Evolutionary conservation across 2,113 vertebrate genomes (phyloP), one percentile per base, ranked within the genome.

Genomic region (Mungos mungo): DNA sequence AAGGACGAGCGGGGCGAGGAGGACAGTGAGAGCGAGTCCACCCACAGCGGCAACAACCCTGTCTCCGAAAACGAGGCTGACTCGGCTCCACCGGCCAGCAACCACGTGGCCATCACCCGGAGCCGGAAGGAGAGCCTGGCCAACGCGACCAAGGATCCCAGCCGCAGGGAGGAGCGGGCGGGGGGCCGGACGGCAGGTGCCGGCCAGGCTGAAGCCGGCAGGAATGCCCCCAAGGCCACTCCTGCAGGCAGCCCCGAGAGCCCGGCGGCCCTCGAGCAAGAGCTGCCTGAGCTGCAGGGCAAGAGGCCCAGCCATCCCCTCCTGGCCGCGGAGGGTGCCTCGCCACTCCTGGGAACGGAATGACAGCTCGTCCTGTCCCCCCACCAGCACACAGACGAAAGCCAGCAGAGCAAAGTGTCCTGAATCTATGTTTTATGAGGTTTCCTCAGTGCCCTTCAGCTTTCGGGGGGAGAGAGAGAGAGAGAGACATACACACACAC

Each of bases 1-100:
- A 98, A 95, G 35, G 98, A 99, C 5, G 98, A 99, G 21, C 97
- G 98, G 79, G 98, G 97, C 0, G 99, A 99, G 33, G 99, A 99
- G 31, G 99, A 99, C 98, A 99, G 99, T 0, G 99, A 99, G 52
- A 99, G 99, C 0, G 99, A 99, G 97, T 99, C 99, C 7, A 97
- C 98, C 52, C 99, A 99, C 89, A 99, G 99, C 1, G 99, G 99
- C 98, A 98, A 99, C 97, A 99, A 99, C 97, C 99, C 99, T 2
- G 94, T 98, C 72, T 99, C 99, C 0, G 99, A 99, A 97, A 99
- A 98, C 0, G 99, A 99, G 97, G 99, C 98, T 0, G 99, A 99
- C 96, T 97, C 97, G 0, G 27, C 25, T 0, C 93, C 93, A 1
- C 97, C 29, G 0, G 0, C 93, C 2, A n/a, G 97, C 25, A 97